phyloP scores from a whole-genome alignment of 1,140 invertebrate species.

The Eriocheir sinensis region DNA sequence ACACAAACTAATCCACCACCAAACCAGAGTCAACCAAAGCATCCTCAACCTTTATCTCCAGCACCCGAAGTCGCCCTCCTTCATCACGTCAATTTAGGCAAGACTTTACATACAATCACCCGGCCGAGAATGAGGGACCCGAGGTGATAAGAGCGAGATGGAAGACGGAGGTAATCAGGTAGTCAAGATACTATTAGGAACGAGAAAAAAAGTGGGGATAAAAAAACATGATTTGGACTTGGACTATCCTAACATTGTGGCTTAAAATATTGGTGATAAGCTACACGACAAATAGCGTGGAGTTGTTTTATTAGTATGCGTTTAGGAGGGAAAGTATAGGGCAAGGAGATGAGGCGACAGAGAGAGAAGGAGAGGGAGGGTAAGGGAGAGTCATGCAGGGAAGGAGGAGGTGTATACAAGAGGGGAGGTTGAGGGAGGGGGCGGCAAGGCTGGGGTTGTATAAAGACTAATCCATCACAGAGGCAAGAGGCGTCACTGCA shows the following conservation, averaged over 20 bases:
- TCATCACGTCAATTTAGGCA: neutral
- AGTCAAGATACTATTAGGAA: too few species aligned
- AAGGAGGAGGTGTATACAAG: neutral
- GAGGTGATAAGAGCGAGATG: neutral
- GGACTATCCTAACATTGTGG: too few species aligned
- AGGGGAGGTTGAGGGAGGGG: neutral
- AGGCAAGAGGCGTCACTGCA: neutral
- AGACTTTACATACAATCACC: neutral
- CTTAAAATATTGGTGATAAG: too few species aligned
- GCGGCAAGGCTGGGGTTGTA: neutral
- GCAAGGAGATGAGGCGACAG: too few species aligned
- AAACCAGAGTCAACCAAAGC: too few species aligned
- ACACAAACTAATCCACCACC: neutral
- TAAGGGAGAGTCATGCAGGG: neutral
- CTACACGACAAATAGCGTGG: too few species aligned
- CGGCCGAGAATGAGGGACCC: too few species aligned
- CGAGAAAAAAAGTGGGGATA: too few species aligned
- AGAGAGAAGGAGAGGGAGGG: neutral
- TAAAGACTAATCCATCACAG: constrained; percentile 39
- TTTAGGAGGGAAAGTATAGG: too few species aligned
- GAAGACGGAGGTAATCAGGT: too few species aligned
- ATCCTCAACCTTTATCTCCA: neutral
- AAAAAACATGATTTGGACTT: too few species aligned
- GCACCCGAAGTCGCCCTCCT: neutral
- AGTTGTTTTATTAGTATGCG: too few species aligned